Percentiles rank a stretch among this genome's conserved stretches.
These are phyloP conservation scores for Lepidochrysops patricia DNA, from an alignment of 2,888 invertebrate species.

Conservation along the genomic window DNA sequence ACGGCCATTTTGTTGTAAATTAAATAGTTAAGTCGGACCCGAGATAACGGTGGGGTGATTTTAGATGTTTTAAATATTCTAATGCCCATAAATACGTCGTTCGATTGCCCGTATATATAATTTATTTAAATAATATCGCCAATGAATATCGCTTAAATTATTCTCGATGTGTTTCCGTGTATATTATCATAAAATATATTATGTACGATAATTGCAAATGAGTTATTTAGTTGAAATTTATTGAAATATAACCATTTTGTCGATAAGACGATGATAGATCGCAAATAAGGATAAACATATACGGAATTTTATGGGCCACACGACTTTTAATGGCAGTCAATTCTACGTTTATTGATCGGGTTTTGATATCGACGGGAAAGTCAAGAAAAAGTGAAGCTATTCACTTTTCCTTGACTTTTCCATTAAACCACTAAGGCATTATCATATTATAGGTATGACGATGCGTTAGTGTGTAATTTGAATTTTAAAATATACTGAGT, in stretches of 20 bases:
- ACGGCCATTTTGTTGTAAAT: constrained; percentile 10
- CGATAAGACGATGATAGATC: background rate
- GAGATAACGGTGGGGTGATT: constrained; percentile 12
- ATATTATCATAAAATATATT: constrained; percentile 6
- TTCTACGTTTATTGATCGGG: background rate
- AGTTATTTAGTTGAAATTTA: constrained; percentile 9
- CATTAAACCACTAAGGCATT: too few relatives aligned
- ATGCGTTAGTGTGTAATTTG: too few relatives aligned
- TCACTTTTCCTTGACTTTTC: too few relatives aligned
- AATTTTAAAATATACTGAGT: too few relatives aligned
- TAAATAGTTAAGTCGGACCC: constrained; percentile 9
- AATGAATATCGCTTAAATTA: constrained; percentile 2
- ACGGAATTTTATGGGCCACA: background rate
- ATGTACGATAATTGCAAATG: constrained; percentile 12
- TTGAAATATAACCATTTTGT: constrained; percentile 6
- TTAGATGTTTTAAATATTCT: constrained; percentile 9
- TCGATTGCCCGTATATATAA: background rate
- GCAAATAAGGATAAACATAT: background rate
- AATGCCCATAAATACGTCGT: constrained; percentile 7
- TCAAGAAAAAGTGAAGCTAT: background rate
- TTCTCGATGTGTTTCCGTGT: constrained; percentile 1
- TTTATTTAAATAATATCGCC: constrained; percentile 10
- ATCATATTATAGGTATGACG: too few relatives aligned
- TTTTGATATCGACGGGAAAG: background rate
- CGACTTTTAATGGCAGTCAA: background rate